These are phyloP conservation scores for Alaudala cheleensis DNA, from an alignment of 2,113 vertebrate genomes.

Conservation along the genomic window DNA sequence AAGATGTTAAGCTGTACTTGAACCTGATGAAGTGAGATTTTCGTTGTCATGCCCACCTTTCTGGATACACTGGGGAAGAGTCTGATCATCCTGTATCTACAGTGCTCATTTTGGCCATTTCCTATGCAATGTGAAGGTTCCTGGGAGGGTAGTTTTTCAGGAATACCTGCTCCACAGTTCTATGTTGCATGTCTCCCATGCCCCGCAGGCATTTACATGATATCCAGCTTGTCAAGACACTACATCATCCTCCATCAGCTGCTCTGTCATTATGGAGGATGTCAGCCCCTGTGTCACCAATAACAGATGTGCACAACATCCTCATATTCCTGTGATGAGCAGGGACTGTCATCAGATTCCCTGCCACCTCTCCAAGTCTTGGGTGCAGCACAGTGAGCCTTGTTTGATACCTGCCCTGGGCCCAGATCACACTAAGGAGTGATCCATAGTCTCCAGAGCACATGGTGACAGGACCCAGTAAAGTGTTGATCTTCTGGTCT, in stretches of 20 bases:
- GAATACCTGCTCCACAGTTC: background rate
- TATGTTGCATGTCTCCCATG: fast-evolving
- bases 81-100: background rate
- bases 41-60: background rate
- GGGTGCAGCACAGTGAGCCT: background rate
- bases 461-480: background rate
- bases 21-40: background rate
- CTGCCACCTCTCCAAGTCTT: background rate
- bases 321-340: background rate
- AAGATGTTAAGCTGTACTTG: background rate
- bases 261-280: background rate
- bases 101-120: background rate
- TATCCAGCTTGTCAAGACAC: background rate
- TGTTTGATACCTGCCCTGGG: background rate
- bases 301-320: background rate
- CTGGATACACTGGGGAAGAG: background rate
- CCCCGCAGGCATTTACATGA: background rate
- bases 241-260: background rate
- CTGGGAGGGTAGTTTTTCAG: background rate
- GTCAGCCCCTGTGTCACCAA: background rate
- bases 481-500: background rate
- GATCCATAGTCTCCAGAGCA: background rate
- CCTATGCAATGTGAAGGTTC: background rate
- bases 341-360: background rate
- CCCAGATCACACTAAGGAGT: fast-evolving